Conservation (phyloP, 2,888 invertebrate species). For the Kryphioiulus occultus region DNA sequence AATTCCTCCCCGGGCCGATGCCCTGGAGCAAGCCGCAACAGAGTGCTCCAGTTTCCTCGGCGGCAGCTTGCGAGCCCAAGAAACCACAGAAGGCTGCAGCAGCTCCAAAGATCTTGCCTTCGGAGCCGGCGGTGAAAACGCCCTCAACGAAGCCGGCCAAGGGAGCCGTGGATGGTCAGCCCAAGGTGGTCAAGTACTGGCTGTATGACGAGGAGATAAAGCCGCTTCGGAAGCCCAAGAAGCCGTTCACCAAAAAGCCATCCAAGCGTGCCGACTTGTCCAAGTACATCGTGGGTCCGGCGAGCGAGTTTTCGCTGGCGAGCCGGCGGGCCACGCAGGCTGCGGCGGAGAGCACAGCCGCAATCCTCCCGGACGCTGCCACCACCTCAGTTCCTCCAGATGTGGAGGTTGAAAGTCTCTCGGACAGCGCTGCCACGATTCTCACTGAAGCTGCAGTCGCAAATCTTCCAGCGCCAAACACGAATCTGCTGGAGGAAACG, state of each 20-base stretch:
- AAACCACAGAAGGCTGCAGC: neutral
- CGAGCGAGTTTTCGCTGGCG: neutral
- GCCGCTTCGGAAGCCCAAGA: neutral
- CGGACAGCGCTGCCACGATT: too few relatives aligned
- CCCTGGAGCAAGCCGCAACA: neutral
- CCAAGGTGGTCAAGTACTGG: conserved; percentile 43
- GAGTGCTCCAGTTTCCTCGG: neutral
- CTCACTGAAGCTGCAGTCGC: too few relatives aligned
- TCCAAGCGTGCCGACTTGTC: neutral
- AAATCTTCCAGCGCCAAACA: too few relatives aligned
- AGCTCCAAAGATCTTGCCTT: neutral
- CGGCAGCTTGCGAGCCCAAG: neutral
- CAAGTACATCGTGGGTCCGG: neutral
- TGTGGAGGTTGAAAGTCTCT: neutral
- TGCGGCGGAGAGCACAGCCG: neutral
- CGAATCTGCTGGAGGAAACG: too few relatives aligned
- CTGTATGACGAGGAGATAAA: conserved; percentile 44
- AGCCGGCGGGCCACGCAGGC: neutral
- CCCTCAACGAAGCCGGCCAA: neutral
- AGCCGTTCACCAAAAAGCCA: neutral
- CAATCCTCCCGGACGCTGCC: too few relatives aligned
- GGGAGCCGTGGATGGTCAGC: neutral
- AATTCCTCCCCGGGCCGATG: neutral
- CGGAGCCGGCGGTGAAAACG: neutral
- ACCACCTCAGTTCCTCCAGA: too few relatives aligned